Conservation (phyloP, 2,113 vertebrate species). For the Crocuta crocuta region DNA sequence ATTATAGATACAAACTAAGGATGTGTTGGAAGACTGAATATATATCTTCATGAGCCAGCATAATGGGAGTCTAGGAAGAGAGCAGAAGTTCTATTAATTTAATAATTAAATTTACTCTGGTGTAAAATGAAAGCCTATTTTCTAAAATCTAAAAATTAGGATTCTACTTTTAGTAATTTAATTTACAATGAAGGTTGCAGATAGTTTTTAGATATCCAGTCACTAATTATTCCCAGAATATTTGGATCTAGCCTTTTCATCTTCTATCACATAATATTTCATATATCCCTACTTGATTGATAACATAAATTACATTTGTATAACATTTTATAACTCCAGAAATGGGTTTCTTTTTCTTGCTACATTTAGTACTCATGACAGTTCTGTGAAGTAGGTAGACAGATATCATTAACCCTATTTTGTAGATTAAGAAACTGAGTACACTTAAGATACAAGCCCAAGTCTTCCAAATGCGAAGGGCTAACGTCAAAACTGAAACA, state of each 20-base stretch:
- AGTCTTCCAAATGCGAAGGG: not conserved
- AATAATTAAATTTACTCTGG: constrained; percentile 16
- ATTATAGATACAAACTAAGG: constrained; percentile 21
- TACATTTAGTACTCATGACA: not conserved
- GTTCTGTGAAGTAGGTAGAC: not conserved
- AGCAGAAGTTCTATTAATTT: constrained; percentile 44
- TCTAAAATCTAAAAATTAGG: constrained; percentile 39
- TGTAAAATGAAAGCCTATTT: constrained; percentile 36
- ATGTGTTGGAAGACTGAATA: not conserved
- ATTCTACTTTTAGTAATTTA: constrained; percentile 55
- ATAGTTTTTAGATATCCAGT: not conserved
- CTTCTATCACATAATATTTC: not conserved
- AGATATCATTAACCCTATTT: not conserved
- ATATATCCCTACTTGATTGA: not conserved
- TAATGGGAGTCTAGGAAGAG: not conserved
- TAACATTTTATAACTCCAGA: constrained; percentile 44
- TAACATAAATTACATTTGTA: constrained; percentile 34
- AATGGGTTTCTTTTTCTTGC: not conserved
- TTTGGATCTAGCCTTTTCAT: not conserved
- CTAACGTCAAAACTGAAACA: not conserved
- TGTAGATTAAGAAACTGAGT: not conserved
- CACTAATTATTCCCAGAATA: constrained; percentile 17
- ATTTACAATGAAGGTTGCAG: not conserved
- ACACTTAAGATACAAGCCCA: not conserved
- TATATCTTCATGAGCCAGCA: constrained; percentile 26